phyloP scores from a whole-genome alignment of 2,113 vertebrate genomes.

The Syngnathus floridae region DNA sequence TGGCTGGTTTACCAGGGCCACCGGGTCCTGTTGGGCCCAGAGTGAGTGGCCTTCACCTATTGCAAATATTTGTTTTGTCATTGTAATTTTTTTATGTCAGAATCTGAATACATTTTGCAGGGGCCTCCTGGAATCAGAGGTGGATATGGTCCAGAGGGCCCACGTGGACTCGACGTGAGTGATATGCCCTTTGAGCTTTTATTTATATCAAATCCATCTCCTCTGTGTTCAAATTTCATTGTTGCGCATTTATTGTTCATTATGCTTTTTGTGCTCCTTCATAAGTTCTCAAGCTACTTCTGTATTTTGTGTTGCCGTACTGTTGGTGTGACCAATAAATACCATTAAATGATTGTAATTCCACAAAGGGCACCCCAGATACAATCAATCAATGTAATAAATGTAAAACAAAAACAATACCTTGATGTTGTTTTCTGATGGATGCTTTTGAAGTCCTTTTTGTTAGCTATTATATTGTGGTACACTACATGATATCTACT shows the following conservation, averaged over 20 bases:
- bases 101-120: conserved; percentile 52
- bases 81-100: too few species aligned
- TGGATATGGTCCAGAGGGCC: conserved; percentile 67
- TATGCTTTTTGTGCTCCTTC: not conserved
- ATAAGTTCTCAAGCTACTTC: not conserved
- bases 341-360: not conserved
- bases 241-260: not conserved
- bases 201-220: not conserved
- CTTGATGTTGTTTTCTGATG: not conserved
- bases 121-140: conserved; percentile 74
- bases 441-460: not conserved
- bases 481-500: not conserved
- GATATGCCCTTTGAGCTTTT: not conserved
- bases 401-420: not conserved
- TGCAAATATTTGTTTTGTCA: too few species aligned
- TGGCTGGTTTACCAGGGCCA: conserved; percentile 66
- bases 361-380: not conserved
- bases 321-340: not conserved
- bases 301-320: not conserved
- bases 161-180: conserved; percentile 74
- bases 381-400: too few species aligned
- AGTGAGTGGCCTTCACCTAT: conserved; percentile 61
- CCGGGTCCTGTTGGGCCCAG: conserved; percentile 67
- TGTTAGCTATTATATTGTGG: not conserved
- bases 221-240: not conserved